phyloP scores from a whole-genome alignment of 2,113 vertebrate species.

The Chrysochloris asiatica region DNA sequence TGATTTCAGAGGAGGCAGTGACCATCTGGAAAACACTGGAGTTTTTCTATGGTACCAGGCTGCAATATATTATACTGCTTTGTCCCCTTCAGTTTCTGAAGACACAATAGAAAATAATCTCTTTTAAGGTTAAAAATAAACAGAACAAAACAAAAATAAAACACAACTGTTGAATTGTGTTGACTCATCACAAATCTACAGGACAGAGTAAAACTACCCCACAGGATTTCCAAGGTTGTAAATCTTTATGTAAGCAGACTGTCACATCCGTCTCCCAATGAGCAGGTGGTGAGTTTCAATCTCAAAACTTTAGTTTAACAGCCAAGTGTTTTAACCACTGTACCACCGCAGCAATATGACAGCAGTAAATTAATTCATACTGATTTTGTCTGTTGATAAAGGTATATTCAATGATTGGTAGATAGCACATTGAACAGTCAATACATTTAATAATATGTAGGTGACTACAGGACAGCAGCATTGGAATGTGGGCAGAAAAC shows the following conservation, averaged over 20 bases:
- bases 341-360: no score
- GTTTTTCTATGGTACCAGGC: not conserved
- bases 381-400: no score
- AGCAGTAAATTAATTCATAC: no score
- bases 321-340: no score
- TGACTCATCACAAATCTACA: not conserved
- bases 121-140: conserved; percentile 45
- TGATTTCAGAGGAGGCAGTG: not conserved
- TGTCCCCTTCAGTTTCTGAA: conserved; percentile 13
- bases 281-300: no score
- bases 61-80: not conserved
- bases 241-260: not conserved
- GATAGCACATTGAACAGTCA: no score
- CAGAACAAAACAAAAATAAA: not conserved
- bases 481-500: no score
- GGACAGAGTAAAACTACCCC: not conserved
- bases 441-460: no score
- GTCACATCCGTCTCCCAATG: not conserved
- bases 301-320: no score
- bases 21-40: not conserved
- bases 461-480: no score
- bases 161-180: no score
- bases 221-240: not conserved
- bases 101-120: conserved; percentile 50
- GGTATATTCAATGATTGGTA: no score